Base-by-base conservation (phyloP, 2,797 vertebrate genomes). In the Salarias fasciatus region DNA sequence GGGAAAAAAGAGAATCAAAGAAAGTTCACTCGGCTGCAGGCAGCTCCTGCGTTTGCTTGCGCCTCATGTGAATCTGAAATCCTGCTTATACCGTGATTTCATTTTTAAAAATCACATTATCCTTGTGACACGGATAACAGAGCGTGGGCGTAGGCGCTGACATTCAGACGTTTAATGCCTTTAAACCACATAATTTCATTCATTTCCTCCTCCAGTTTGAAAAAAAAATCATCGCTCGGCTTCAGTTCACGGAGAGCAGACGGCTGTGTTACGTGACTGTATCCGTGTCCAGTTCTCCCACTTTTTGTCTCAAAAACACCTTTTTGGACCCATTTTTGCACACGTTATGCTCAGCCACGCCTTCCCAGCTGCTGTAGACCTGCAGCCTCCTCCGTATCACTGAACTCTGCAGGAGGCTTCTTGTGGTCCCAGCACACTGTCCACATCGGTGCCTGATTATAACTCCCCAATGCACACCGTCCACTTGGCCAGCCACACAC, bases 401-500 rank as follows among this genome's bases (percentile, higher is more conserved):
- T 49, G 52, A 69, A 72, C 71, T 44, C 80, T 69, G 85, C 31
- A 28, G 74, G 82, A 72, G 40, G 33, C 49, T 64, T 54, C 30
- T 3, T 59, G 60, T 49, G 76, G 75, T 84, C 51, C 74, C 69
- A 79, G 30, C 63, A 75, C 67, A 71, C 51, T 49, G 71, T 81
- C 67, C 58, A 24, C 18, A 24, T 24, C 18, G 48, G 68, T 82
- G 66, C 66, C 53, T 69, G 49, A 55, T 69, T 52, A 71, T 68
- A 48, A 8, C 53, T 72, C 69, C 75, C 67, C 58, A 84, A 81
- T 36, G n/a, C 67, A 67, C 59, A 46, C 55, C 69, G 72, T 77
- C 71, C 76, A 78, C 69, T 75, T 64, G 57, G 53, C 68, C 83
- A 62, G 60, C 54, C 68, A 75, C 90, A 89, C 79, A 80, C 85